Conservation (phyloP, 1,140 invertebrate species). For the Tetramorium simillimum region DNA sequence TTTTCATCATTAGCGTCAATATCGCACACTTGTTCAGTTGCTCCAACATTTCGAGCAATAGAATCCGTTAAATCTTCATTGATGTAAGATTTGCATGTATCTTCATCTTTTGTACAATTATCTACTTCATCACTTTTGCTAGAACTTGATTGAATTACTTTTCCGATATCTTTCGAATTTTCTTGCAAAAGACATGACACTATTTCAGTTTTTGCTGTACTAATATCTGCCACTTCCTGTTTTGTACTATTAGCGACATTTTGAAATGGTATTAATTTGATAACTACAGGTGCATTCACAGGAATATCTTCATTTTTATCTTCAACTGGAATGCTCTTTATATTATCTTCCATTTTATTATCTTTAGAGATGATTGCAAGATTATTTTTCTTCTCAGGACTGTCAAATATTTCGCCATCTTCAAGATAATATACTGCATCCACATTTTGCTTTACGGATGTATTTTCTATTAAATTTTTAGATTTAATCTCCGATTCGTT, state of each 20-base stretch:
- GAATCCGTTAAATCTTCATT: not conserved
- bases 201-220: not conserved
- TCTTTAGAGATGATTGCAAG: not conserved
- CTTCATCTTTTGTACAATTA: not conserved
- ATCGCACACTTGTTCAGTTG: not conserved
- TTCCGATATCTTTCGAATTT: not conserved
- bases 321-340: not conserved
- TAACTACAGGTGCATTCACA: not conserved
- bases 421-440: conserved; percentile 15
- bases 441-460: not conserved
- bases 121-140: not conserved
- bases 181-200: not conserved
- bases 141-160: not conserved
- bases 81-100: not conserved
- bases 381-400: not conserved
- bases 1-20: not conserved
- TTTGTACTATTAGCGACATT: not conserved
- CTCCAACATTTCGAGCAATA: not conserved
- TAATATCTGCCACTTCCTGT: not conserved
- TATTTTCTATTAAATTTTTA: not conserved
- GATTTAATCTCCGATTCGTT: conserved; percentile 19
- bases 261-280: not conserved
- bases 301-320: not conserved
- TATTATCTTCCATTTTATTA: not conserved
- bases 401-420: conserved; percentile 58